Evolutionary conservation across 2,113 vertebrate genomes (phyloP), one percentile per base, ranked within the genome.

Genomic region (Corythoichthys haematopterus): DNA sequence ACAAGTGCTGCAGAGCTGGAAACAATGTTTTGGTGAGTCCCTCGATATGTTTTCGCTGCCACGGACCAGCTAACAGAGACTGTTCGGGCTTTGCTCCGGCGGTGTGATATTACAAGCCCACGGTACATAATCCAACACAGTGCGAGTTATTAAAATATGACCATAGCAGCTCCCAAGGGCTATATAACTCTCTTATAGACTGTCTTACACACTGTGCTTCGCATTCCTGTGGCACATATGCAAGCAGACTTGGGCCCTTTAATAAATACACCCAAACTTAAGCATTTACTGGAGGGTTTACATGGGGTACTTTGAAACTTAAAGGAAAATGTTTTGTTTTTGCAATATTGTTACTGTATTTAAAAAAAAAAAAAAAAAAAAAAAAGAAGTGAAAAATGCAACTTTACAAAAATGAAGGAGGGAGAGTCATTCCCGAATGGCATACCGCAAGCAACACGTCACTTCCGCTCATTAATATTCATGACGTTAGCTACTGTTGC

Each of bases 81-180:
- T 73, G 76, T 84, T 81, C 57, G 66, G 83, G 78, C 84, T 87
- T 82, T 84, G 72, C 75, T 83, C 82, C 74, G 83, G 76, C 61
- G 75, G 81, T 86, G 84, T 84, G 84, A 88, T 89, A 80, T 90
- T 89, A 89, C 85, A 87, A 83, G 82, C 84, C 84, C 75, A 70
- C 84, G 83, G 81, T 81, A 89, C 84, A 85, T 87, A 83, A 88
- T 84, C 81, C 84, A 82, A 87, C 85, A 84, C 79, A 85, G 74
- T 83, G 80, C 59, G 62, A 84, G 85, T 87, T 90, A 88, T 90
- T 90, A 90, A 89, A 88, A 87, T 86, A 87, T 87, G 87, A 84
- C 84, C 86, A 82, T 85, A 87, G 84, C 76, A 72, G 81, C 82
- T 87, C 88, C 85, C 87, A 4, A 2, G 83, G 85, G 84, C 70